These are phyloP conservation scores for Centruroides sculpturatus DNA, from an alignment of 1,140 invertebrate species.

Conservation along the genomic window DNA sequence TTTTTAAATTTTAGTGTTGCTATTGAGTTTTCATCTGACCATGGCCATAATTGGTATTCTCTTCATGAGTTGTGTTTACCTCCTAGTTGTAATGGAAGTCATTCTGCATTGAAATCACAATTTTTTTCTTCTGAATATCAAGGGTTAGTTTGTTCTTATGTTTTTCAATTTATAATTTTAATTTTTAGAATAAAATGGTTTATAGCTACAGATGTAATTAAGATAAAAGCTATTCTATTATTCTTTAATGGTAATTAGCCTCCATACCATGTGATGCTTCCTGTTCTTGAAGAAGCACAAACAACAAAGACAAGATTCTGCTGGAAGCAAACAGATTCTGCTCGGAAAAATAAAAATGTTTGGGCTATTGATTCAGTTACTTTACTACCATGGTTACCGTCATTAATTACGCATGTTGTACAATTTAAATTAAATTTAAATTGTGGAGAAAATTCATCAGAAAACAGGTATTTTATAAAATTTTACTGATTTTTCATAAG, in stretches of 20 bases:
- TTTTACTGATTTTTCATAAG: neutral
- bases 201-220: no score
- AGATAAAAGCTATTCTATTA: no score
- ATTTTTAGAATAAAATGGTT: no score
- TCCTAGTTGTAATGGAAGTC: slow-evolving; percentile 23
- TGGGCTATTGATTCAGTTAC: slow-evolving; percentile 28
- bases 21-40: slow-evolving; percentile 28
- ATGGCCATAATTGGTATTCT: slow-evolving; percentile 25
- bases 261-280: slow-evolving; percentile 12
- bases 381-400: slow-evolving; percentile 22
- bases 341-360: slow-evolving; percentile 23
- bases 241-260: no score
- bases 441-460: slow-evolving; percentile 9
- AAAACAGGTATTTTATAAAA: slow-evolving; percentile 9
- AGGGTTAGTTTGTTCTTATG: slow-evolving; percentile 3
- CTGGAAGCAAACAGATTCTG: slow-evolving; percentile 27
- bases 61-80: slow-evolving; percentile 26
- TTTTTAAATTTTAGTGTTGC: slow-evolving; percentile 20
- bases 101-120: slow-evolving; percentile 13
- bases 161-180: neutral
- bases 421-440: slow-evolving; percentile 22
- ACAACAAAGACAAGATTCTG: slow-evolving; percentile 22
- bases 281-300: slow-evolving; percentile 16
- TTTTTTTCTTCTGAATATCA: slow-evolving; percentile 5
- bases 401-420: slow-evolving; percentile 20